Conservation (phyloP, 2,888 invertebrate genomes). For the Athalia circularis region DNA sequence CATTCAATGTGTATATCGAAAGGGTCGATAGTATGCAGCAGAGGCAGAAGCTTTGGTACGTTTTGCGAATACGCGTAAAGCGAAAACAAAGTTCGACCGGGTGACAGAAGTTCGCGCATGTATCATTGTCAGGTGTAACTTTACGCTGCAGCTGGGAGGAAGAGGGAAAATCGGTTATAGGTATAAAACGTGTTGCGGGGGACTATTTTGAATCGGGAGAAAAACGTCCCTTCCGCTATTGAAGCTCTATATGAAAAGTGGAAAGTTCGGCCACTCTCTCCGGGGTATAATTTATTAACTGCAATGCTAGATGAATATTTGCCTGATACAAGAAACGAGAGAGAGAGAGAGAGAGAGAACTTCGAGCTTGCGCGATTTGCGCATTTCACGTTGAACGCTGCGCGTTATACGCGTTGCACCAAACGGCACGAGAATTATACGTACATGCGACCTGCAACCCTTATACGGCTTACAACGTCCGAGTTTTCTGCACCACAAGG, state of each 20-base stretch:
- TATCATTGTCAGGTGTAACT: slow-evolving; percentile 40
- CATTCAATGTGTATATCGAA: neutral
- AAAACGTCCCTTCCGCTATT: neutral
- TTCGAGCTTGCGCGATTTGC: neutral
- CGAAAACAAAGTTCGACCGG: slow-evolving; percentile 10
- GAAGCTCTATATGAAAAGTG: neutral
- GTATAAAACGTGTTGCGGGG: neutral
- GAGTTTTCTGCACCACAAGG: slow-evolving; percentile 15
- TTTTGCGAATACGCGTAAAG: neutral
- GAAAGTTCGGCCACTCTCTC: slow-evolving; percentile 2
- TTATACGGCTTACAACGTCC: neutral
- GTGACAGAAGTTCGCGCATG: slow-evolving; percentile 43
- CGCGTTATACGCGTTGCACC: neutral
- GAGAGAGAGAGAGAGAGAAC: slow-evolving; percentile 23
- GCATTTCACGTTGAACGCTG: too few species aligned
- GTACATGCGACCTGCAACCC: slow-evolving; percentile 3
- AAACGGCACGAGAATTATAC: neutral
- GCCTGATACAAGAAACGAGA: slow-evolving; percentile 37
- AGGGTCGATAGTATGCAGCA: slow-evolving; percentile 7
- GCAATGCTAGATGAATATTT: slow-evolving; percentile 37
- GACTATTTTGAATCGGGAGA: neutral
- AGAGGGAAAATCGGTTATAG: neutral
- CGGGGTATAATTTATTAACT: slow-evolving; percentile 37
- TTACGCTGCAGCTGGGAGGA: slow-evolving; percentile 25
- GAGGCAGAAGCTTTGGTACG: neutral